These are phyloP conservation scores for Falco berigora DNA, from an alignment of 2,797 vertebrate species.

Conservation along the genomic window DNA sequence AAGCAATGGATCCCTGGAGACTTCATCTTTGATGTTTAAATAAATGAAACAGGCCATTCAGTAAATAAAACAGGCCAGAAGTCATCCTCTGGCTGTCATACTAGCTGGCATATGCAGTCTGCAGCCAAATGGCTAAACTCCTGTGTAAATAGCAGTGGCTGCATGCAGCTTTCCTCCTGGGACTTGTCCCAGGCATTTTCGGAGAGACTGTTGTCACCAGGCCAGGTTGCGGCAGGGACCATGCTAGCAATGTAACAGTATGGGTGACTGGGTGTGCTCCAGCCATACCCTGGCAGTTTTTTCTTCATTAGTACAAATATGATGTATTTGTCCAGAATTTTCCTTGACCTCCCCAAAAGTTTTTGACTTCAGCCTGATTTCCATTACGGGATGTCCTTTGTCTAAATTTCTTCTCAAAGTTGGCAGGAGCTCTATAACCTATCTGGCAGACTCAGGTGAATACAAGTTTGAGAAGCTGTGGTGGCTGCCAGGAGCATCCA, in stretches of 20 bases:
- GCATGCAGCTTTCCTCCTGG: not conserved
- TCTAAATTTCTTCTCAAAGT: not conserved
- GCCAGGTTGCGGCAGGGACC: not conserved
- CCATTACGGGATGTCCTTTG: not conserved
- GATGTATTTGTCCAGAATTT: not conserved
- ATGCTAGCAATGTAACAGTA: not conserved
- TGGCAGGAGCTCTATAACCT: not conserved
- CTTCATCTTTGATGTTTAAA: not conserved
- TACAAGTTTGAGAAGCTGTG: not conserved
- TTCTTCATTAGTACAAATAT: not conserved
- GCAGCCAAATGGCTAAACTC: not conserved
- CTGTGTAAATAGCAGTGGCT: not conserved
- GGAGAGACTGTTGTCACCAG: not conserved
- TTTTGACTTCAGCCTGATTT: not conserved
- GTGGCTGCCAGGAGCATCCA: not conserved
- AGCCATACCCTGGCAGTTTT: not conserved
- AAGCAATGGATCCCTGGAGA: not conserved
- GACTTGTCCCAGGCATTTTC: not conserved
- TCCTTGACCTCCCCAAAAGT: not conserved
- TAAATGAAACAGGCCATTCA: not conserved
- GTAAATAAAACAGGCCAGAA: not conserved
- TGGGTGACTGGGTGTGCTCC: not conserved
- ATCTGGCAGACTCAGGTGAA: not conserved
- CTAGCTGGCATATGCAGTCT: not conserved
- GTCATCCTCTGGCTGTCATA: not conserved